Percentiles rank a stretch among this genome's conserved stretches.
phyloP scores from a whole-genome alignment of 2,888 invertebrate genomes.

The Cordilura impudica region DNA sequence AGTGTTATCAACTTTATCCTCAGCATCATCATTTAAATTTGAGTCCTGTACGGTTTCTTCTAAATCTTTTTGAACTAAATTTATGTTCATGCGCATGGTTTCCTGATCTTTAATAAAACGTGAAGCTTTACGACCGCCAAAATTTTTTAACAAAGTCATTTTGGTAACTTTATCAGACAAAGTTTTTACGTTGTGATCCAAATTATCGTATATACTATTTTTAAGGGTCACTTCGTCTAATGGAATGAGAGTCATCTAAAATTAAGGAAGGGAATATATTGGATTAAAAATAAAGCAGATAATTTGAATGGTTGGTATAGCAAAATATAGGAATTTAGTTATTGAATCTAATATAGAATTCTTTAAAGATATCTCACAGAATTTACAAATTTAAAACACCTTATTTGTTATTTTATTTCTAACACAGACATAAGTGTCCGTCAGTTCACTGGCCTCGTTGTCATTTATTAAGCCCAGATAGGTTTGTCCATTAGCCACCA shows the following conservation, averaged over 20 bases:
- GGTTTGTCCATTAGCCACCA: slow-evolving; percentile 67
- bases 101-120: slow-evolving; percentile 69
- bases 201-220: slow-evolving; percentile 70
- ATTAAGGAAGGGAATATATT: neutral
- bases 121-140: slow-evolving; percentile 72
- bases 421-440: slow-evolving; percentile 73
- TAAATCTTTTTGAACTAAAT: slow-evolving; percentile 71
- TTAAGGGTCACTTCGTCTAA: slow-evolving; percentile 70
- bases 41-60: slow-evolving; percentile 70
- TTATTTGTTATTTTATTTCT: slow-evolving; percentile 73
- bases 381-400: too few relatives aligned
- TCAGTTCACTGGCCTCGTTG: slow-evolving; percentile 59
- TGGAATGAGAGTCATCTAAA: slow-evolving; percentile 70
- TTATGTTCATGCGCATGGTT: slow-evolving; percentile 72
- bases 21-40: slow-evolving; percentile 25
- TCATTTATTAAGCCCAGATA: slow-evolving; percentile 68
- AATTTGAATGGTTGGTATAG: too few relatives aligned
- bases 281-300: too few relatives aligned
- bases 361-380: too few relatives aligned
- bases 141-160: slow-evolving; percentile 70
- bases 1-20: slow-evolving; percentile 60
- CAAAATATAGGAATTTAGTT: too few relatives aligned
- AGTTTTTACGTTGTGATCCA: slow-evolving; percentile 63
- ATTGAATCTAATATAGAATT: too few relatives aligned
- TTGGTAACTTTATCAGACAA: slow-evolving; percentile 66